Conservation (phyloP, 2,113 vertebrate species). For the Bathybates hornii region DNA sequence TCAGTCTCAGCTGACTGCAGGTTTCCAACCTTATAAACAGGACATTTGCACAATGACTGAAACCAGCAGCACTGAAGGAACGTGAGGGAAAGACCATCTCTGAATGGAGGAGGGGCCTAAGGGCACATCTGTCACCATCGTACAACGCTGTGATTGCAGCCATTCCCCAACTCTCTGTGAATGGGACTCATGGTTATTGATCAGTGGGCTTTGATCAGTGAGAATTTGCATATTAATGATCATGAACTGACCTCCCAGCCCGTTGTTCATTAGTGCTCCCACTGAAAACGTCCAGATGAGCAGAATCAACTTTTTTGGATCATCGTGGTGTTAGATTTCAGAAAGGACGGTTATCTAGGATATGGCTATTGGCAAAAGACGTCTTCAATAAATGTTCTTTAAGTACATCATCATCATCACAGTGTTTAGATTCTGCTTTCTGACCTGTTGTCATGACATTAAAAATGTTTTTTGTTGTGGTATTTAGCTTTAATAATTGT, state of each 20-base stretch:
- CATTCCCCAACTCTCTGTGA: background rate
- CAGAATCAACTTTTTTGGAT: background rate
- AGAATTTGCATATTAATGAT: background rate
- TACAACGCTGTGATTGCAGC: background rate
- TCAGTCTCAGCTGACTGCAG: background rate
- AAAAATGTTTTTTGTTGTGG: background rate
- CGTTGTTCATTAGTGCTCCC: fast-evolving
- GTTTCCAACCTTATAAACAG: background rate
- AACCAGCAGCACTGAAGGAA: background rate
- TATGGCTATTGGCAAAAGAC: background rate
- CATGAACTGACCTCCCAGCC: background rate
- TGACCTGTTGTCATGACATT: background rate
- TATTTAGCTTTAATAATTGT: background rate
- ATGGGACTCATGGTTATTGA: fast-evolving
- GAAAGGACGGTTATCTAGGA: background rate
- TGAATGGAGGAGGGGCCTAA: background rate
- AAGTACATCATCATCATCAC: background rate
- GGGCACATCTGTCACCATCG: background rate
- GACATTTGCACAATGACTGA: fast-evolving
- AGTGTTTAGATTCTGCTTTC: background rate
- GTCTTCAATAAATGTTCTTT: background rate
- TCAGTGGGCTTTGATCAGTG: background rate
- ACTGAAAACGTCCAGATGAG: background rate
- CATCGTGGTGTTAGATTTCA: background rate
- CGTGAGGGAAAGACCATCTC: background rate